Percentiles rank a stretch among this genome's conserved stretches.
Evolutionary conservation across 2,113 vertebrate species (phyloP).

Genomic region (Danionella cerebrum): DNA sequence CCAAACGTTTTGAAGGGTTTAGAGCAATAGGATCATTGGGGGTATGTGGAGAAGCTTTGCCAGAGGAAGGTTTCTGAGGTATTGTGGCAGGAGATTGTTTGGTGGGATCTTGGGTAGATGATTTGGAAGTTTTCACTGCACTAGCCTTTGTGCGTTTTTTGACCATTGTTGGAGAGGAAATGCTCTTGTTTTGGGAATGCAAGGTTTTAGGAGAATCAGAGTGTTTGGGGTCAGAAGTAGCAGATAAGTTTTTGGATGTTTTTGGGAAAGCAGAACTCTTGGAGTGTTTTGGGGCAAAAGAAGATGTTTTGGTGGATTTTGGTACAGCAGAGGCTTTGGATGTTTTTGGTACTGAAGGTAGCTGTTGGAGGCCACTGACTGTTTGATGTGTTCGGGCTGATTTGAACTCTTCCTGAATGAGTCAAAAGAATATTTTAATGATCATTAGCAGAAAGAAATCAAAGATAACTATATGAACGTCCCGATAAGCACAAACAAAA

Average conservation of each 20-base stretch:
- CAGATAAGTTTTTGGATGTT: neutral
- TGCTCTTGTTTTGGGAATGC: too few species aligned
- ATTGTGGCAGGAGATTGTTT: too few species aligned
- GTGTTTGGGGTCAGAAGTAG: neutral
- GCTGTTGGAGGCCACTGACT: neutral
- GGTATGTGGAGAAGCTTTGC: too few species aligned
- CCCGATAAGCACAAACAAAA: too few species aligned
- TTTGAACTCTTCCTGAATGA: neutral
- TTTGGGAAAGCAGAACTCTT: too few species aligned
- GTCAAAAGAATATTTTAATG: neutral
- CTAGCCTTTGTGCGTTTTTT: too few species aligned
- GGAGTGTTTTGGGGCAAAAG: neutral
- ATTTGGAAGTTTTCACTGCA: too few species aligned
- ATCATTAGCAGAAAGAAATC: neutral
- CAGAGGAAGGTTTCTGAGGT: too few species aligned
- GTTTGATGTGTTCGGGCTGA: neutral
- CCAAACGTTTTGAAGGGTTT: neutral
- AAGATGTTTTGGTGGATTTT: neutral
- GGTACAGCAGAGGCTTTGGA: neutral
- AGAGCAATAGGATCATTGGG: neutral
- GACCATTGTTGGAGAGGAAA: too few species aligned
- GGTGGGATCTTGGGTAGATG: too few species aligned
- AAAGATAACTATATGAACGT: neutral
- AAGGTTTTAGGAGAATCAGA: neutral
- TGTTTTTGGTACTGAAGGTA: neutral